phyloP scores from a whole-genome alignment of 1,140 invertebrate genomes.

The Cyphomyrmex costatus region DNA sequence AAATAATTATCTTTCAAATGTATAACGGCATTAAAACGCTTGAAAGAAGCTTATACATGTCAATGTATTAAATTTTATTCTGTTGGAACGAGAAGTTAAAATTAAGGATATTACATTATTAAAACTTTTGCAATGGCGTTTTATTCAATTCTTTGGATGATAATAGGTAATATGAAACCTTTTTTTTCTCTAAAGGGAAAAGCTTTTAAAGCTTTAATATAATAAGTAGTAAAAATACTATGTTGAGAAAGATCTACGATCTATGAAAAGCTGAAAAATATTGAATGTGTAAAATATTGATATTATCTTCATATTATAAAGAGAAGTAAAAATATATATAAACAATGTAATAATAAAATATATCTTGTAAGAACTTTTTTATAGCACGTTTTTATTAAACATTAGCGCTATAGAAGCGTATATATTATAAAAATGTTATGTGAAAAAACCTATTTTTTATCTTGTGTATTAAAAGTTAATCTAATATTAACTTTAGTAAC shows the following conservation, averaged over 20 bases:
- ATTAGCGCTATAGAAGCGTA: background rate
- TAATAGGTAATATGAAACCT: constrained; percentile 37
- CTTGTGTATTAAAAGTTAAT: constrained; percentile 17
- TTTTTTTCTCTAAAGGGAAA: background rate
- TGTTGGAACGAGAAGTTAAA: constrained; percentile 17
- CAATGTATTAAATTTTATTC: constrained; percentile 7
- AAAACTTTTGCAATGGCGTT: constrained; percentile 20
- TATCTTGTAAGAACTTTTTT: background rate
- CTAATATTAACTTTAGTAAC: background rate
- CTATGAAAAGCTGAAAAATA: constrained; percentile 12
- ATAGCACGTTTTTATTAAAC: background rate
- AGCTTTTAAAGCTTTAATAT: constrained; percentile 26
- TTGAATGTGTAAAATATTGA: background rate
- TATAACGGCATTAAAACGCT: background rate
- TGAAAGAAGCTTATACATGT: background rate
- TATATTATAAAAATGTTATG: background rate
- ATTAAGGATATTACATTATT: constrained; percentile 46
- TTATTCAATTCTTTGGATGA: constrained; percentile 39
- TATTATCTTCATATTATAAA: background rate
- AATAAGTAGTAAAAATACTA: constrained; percentile 39
- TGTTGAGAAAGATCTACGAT: constrained; percentile 5
- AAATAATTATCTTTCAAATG: background rate
- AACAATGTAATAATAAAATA: background rate
- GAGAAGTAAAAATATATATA: background rate
- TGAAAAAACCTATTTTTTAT: background rate